Evolutionary conservation across 2,113 vertebrate genomes (phyloP).

Genomic region (Neofelis nebulosa): DNA sequence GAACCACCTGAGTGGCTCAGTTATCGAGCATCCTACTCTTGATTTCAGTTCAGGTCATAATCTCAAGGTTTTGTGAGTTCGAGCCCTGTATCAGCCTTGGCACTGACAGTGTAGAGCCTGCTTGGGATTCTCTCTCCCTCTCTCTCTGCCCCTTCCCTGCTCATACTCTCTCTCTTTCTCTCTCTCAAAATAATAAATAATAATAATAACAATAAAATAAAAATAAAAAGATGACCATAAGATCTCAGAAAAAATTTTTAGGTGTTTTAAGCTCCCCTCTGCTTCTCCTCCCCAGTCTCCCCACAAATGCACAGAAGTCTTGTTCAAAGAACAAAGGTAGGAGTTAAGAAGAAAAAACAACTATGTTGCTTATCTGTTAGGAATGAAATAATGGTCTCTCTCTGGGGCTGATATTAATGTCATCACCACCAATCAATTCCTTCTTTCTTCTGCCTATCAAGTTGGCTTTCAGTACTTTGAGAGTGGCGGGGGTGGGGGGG

Average conservation of each 20-base stretch:
- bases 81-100: too few species aligned
- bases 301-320: background rate
- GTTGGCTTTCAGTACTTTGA: conserved; percentile 10
- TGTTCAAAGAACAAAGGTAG: conserved; percentile 53
- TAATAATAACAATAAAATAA: background rate
- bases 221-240: background rate
- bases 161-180: too few species aligned
- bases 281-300: background rate
- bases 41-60: too few species aligned
- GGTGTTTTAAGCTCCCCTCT: background rate
- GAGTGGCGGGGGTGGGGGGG: background rate
- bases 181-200: too few species aligned
- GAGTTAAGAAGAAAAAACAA: conserved; percentile 21
- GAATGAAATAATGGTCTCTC: conserved; percentile 47
- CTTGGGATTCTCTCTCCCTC: too few species aligned
- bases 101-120: too few species aligned
- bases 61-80: too few species aligned
- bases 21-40: too few species aligned
- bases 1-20: too few species aligned
- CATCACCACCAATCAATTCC: conserved; percentile 32
- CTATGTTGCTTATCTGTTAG: background rate
- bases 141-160: too few species aligned
- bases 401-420: conserved; percentile 25
- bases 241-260: background rate
- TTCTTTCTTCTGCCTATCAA: conserved; percentile 47